These are phyloP conservation scores for Neodiprion pinetum DNA, from an alignment of 1,140 invertebrate species.

Conservation along the genomic window DNA sequence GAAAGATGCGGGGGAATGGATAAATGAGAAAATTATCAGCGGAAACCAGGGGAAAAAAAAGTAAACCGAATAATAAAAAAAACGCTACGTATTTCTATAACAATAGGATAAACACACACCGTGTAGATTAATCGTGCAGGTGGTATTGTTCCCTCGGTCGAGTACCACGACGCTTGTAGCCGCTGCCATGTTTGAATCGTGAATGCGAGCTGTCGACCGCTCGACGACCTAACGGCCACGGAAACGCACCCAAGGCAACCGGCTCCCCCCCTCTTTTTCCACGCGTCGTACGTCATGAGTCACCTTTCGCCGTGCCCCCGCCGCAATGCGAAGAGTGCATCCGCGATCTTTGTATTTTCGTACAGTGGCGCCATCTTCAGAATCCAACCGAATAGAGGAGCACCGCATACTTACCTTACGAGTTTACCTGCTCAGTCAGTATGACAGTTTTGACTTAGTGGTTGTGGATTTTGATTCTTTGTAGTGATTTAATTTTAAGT, in stretches of 20 bases:
- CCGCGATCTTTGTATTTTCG: too few species aligned
- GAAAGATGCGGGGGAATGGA: background rate
- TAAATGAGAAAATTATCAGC: background rate
- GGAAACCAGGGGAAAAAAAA: background rate
- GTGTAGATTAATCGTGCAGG: conserved; percentile 93
- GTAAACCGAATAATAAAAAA: conserved; percentile 6
- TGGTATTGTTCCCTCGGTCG: conserved; percentile 93
- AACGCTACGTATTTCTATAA: conserved; percentile 12
- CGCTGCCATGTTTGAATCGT: conserved; percentile 75
- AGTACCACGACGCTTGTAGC: conserved; percentile 91
- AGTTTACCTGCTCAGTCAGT: too few species aligned
- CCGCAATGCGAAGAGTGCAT: too few species aligned
- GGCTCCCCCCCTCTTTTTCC: background rate
- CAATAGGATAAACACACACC: conserved; percentile 67
- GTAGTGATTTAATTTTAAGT: too few species aligned
- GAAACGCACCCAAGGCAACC: background rate
- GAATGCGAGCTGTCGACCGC: conserved; percentile 42
- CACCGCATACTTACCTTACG: too few species aligned
- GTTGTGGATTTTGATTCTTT: too few species aligned
- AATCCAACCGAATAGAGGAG: too few species aligned
- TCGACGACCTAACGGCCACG: background rate
- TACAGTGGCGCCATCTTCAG: too few species aligned
- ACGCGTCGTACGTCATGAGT: background rate
- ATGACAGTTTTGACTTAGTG: too few species aligned
- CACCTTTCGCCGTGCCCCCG: background rate